A percentile compares a stretch with the other conserved stretches of the same genome.
Conservation (phyloP, 2,888 invertebrate species). For the Uloborus plumipes region DNA sequence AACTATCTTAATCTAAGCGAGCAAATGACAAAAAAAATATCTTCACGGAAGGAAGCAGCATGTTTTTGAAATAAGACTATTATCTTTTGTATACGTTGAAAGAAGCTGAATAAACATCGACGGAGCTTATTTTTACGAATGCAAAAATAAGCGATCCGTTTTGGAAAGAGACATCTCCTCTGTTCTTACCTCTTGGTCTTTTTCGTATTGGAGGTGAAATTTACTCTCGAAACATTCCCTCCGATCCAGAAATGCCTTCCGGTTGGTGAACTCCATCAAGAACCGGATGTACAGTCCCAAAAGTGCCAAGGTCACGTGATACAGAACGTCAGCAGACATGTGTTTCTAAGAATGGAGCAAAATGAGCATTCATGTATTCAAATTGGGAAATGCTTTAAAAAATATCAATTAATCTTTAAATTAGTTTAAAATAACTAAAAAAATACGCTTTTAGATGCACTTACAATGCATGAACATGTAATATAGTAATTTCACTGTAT, state of each 20-base stretch:
- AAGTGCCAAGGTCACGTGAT: conserved; percentile 81
- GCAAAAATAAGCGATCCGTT: not conserved
- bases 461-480: too few species aligned
- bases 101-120: too few species aligned
- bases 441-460: too few species aligned
- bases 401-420: too few species aligned
- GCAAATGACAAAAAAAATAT: too few species aligned
- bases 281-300: conserved; percentile 90
- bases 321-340: conserved; percentile 77
- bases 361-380: not conserved
- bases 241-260: conserved; percentile 88
- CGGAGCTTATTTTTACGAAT: too few species aligned
- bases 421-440: too few species aligned
- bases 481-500: too few species aligned
- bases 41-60: too few species aligned
- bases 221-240: conserved; percentile 89
- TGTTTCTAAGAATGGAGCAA: conserved; percentile 28
- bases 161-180: not conserved
- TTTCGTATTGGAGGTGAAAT: conserved; percentile 83
- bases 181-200: conserved; percentile 82
- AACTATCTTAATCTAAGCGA: too few species aligned
- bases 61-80: too few species aligned
- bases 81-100: too few species aligned
- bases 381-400: not conserved
- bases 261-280: conserved; percentile 88